Percentiles rank a stretch among this genome's conserved stretches.
Conservation (phyloP, 2,888 invertebrate genomes). For the Stenoptilia bipunctidactyla region DNA sequence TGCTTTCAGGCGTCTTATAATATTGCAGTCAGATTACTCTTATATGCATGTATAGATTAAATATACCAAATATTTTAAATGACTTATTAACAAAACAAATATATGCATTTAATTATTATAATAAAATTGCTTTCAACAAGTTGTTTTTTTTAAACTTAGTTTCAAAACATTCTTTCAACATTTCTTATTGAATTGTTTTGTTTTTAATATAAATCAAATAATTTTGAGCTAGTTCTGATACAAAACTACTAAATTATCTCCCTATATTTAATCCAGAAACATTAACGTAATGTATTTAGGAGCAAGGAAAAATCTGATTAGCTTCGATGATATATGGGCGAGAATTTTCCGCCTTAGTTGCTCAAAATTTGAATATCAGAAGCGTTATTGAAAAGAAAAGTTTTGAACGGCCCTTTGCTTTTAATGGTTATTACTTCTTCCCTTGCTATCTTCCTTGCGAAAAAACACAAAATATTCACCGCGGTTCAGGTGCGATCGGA, state of each 20-base stretch:
- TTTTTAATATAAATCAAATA: no score
- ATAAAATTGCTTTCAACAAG: no score
- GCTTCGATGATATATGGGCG: constrained; percentile 63
- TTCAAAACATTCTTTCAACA: no score
- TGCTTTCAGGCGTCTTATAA: no score
- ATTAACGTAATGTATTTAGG: constrained; percentile 38
- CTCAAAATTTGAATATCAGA: constrained; percentile 67
- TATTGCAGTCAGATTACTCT: no score
- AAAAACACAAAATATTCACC: constrained; percentile 24
- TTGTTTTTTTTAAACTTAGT: no score
- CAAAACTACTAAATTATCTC: constrained; percentile 36
- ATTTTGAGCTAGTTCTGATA: constrained; percentile 21
- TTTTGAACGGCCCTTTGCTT: constrained; percentile 57
- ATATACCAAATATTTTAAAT: no score
- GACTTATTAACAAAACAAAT: no score
- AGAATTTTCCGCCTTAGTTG: constrained; percentile 56
- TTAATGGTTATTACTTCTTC: constrained; percentile 65
- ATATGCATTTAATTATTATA: no score
- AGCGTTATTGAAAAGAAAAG: constrained; percentile 70
- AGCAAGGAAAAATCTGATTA: constrained; percentile 56
- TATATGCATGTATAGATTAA: no score
- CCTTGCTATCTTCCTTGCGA: constrained; percentile 34
- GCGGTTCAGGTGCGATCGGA: constrained; percentile 32
- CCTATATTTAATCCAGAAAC: constrained; percentile 46
- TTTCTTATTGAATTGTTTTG: no score